Evolutionary conservation across 2,113 vertebrate genomes (phyloP), one percentile per base, ranked within the genome.

Genomic region (Malurus cyaneus): DNA sequence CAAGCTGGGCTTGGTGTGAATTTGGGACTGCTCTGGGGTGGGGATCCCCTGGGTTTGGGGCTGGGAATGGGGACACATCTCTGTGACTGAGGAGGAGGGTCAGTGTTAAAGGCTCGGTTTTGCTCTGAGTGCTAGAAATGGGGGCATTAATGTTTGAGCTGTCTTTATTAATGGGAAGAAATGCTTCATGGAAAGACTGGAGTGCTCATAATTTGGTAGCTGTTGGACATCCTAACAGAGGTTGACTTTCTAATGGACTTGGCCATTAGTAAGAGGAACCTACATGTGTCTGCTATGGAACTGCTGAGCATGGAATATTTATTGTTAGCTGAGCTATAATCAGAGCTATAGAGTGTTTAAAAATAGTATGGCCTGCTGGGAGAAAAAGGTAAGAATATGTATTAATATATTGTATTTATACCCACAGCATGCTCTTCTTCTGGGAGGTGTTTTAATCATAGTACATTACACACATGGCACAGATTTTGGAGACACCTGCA

Each of bases 341-440:
- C 86, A 92, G 86, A 95, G 81, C 60, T 92, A 47, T n/a, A 65
- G 72, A 83, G 47, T 61, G 28, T 93, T 97, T 96, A 96, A 97
- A 98, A 97, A 97, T 96, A 97, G 72, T 76, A 39, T 92, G 80
- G 49, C 34, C 62, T 96, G 41, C 82, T 91, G 83, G 54, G 89
- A 93, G 57, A 64, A 88, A 77, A 93, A 93, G 72, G 78, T 95
- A 94, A 54, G 60, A 84, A 47, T 90, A 74, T 82, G 89, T 77
- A 88, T 96, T 93, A 96, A 47, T 83, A 25, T 16, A 24, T 90
- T 94, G 95, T 94, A 95, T 88, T 96, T 88, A 88, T 88, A 86
- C 66, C 6, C 64, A 62, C 36, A 32, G 49, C 42, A 41, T 46
- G 42, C 24, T 82, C 65, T 96, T 94, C 59, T 93, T 96, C 42